A percentile compares a stretch with the other conserved stretches of the same genome.
These are phyloP conservation scores for Clarias magur DNA, from an alignment of 2,113 vertebrate genomes.

Conservation along the genomic window DNA sequence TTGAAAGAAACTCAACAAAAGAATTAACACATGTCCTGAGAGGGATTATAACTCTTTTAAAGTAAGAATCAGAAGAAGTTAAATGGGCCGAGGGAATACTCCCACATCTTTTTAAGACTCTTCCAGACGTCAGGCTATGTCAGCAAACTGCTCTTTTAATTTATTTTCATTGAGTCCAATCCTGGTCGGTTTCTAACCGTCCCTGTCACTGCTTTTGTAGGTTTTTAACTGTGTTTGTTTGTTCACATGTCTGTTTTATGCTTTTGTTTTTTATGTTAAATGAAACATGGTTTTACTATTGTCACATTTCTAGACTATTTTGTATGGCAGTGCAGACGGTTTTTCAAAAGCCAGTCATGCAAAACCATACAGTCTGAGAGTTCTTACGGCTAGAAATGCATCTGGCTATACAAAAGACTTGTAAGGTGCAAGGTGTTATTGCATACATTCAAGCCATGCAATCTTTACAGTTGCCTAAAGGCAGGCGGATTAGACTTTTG, in stretches of 20 bases:
- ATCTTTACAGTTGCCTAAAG: neutral
- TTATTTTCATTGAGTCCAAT: conserved; percentile 56
- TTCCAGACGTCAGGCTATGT: neutral
- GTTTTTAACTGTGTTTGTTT: neutral
- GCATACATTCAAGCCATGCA: neutral
- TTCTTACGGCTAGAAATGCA: neutral
- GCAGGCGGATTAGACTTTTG: neutral
- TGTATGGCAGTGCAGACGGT: neutral
- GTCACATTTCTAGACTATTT: neutral
- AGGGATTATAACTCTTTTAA: conserved; percentile 10
- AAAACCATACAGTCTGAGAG: neutral
- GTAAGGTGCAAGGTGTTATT: too few relatives aligned
- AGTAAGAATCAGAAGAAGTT: neutral
- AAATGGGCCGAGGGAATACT: neutral
- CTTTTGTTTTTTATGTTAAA: neutral
- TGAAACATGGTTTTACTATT: neutral
- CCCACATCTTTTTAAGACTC: neutral
- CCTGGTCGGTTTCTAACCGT: neutral
- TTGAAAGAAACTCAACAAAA: neutral
- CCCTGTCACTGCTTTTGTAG: neutral
- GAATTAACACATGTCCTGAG: conserved; percentile 1
- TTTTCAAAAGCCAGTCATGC: neutral
- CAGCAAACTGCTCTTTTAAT: conserved; percentile 16
- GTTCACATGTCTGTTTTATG: neutral
- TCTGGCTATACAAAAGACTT: neutral